Conservation (phyloP, 1,140 invertebrate genomes). For the Gryon sp. region DNA sequence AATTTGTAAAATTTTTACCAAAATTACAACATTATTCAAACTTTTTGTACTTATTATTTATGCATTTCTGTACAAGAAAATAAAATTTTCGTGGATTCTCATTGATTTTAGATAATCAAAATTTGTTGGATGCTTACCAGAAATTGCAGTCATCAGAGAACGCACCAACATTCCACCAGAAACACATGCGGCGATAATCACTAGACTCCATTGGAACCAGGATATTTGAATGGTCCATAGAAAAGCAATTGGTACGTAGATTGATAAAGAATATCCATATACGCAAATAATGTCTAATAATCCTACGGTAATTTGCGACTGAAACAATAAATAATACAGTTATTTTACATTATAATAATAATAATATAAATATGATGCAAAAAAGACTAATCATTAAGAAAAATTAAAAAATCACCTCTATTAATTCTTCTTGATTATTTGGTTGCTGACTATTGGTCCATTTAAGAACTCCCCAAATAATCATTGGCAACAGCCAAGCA, state of each 20-base stretch:
- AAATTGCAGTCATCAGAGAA: conserved; percentile 89
- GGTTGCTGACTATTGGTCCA: conserved; percentile 83
- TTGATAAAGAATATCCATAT: conserved; percentile 96
- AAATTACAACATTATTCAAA: too few relatives aligned
- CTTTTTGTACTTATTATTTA: too few relatives aligned
- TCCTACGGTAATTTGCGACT: conserved; percentile 82
- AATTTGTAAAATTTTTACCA: too few relatives aligned
- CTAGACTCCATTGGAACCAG: conserved; percentile 93
- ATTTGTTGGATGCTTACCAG: too few relatives aligned
- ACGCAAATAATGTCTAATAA: conserved; percentile 93
- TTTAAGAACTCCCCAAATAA: conserved; percentile 91
- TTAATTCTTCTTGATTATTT: conserved; percentile 81
- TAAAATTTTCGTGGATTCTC: neutral
- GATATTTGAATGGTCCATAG: conserved; percentile 93
- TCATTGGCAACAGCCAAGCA: conserved; percentile 90
- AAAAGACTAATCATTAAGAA: conserved; percentile 3
- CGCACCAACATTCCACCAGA: conserved; percentile 92
- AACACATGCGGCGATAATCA: conserved; percentile 87
- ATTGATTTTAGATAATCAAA: neutral
- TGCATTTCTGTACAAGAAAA: neutral
- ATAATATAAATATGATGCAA: too few relatives aligned
- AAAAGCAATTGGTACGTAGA: conserved; percentile 96
- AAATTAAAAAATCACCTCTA: conserved; percentile 68
- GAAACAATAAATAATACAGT: conserved; percentile 74
- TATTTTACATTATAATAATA: neutral